Conservation (phyloP, 2,113 vertebrate species). For the Mesoclemmys tuberculata region DNA sequence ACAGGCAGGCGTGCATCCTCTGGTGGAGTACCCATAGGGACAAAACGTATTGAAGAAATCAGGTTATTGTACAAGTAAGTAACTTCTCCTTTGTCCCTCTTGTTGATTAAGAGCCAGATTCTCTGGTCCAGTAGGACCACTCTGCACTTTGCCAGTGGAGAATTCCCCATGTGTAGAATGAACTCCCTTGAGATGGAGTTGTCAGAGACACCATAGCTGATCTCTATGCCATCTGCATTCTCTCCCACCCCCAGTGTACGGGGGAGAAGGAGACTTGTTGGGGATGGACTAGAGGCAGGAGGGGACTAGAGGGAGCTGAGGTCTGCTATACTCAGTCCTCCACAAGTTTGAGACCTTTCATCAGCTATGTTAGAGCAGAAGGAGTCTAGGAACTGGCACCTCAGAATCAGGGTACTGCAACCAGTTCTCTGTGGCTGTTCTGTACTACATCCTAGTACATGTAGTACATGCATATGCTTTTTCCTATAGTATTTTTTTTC, state of each 20-base stretch:
- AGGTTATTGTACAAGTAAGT: too few relatives aligned
- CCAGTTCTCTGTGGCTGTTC: neutral
- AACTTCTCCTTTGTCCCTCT: neutral
- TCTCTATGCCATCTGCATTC: neutral
- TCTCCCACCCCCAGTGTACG: neutral
- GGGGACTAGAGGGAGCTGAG: neutral
- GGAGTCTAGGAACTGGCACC: fast-evolving
- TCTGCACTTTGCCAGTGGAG: neutral
- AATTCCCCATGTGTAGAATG: neutral
- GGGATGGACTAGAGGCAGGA: neutral
- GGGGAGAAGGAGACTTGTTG: neutral
- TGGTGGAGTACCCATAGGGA: too few relatives aligned
- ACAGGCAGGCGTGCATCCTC: too few relatives aligned
- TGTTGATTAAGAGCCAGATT: neutral
- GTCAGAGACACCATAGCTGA: fast-evolving
- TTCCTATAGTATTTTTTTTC: neutral
- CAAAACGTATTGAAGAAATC: too few relatives aligned
- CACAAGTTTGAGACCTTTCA: neutral
- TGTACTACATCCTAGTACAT: neutral
- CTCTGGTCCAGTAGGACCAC: neutral
- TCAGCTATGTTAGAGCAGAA: neutral
- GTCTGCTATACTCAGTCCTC: neutral
- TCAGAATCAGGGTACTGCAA: neutral
- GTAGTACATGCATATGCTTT: neutral
- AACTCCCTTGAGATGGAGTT: too few relatives aligned